phyloP scores from a whole-genome alignment of 2,888 invertebrate species.

The Drosophila subsilvestris region DNA sequence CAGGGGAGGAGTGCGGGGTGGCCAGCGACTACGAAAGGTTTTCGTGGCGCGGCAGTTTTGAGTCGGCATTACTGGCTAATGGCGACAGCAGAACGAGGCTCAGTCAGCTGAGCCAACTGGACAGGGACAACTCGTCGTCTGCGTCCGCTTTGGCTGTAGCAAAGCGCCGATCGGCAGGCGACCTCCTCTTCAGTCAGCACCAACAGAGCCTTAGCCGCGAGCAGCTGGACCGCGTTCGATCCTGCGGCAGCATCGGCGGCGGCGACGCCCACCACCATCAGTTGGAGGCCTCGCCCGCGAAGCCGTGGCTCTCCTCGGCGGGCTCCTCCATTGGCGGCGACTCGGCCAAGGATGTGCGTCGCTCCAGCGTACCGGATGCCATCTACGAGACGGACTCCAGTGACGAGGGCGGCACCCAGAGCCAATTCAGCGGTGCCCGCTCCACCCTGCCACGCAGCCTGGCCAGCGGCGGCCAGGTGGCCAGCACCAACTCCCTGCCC shows the following conservation, averaged over 20 bases:
- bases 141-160: slow-evolving; percentile 88
- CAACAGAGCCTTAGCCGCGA: slow-evolving; percentile 91
- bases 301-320: slow-evolving; percentile 82
- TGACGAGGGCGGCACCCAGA: slow-evolving; percentile 81
- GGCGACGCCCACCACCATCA: slow-evolving; percentile 82
- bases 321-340: slow-evolving; percentile 60
- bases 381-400: slow-evolving; percentile 80
- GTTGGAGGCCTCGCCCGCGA: slow-evolving; percentile 80
- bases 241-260: slow-evolving; percentile 93
- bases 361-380: slow-evolving; percentile 86
- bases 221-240: slow-evolving; percentile 89
- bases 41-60: slow-evolving; percentile 96
- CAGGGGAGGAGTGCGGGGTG: slow-evolving; percentile 87
- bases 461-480: slow-evolving; percentile 85
- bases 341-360: slow-evolving; percentile 82
- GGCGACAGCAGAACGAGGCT: slow-evolving; percentile 93
- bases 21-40: slow-evolving; percentile 95
- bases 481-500: slow-evolving; percentile 90
- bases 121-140: slow-evolving; percentile 87
- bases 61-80: slow-evolving; percentile 92
- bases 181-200: slow-evolving; percentile 91
- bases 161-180: slow-evolving; percentile 92
- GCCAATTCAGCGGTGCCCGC: slow-evolving; percentile 84
- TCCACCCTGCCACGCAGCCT: slow-evolving; percentile 88
- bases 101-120: slow-evolving; percentile 87